These are phyloP conservation scores for Rissa tridactyla DNA, from an alignment of 2,113 vertebrate species.

Conservation along the genomic window DNA sequence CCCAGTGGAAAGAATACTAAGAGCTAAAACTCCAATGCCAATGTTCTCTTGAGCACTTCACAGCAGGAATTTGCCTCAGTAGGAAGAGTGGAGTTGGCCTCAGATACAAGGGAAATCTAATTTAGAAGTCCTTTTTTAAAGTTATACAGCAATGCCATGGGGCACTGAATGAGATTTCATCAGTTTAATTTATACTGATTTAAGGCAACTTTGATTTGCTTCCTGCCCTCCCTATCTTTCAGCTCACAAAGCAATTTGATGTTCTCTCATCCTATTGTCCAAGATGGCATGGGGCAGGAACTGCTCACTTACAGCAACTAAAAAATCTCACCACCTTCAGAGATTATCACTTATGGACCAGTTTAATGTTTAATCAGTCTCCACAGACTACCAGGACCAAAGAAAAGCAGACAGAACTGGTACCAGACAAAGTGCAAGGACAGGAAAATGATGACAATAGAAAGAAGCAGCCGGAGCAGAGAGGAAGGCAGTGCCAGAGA, in stretches of 20 bases:
- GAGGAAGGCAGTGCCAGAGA: background rate
- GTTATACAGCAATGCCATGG: background rate
- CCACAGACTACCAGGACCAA: background rate
- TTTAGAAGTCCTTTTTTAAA: background rate
- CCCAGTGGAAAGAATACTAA: background rate
- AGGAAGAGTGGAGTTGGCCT: background rate
- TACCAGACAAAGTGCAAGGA: background rate
- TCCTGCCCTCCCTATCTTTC: background rate
- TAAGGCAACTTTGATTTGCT: background rate
- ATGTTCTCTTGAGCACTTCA: background rate
- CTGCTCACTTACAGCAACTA: background rate
- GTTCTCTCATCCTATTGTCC: background rate
- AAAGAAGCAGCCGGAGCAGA: slow-evolving; percentile 14
- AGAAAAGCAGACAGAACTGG: background rate
- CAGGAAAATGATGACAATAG: background rate
- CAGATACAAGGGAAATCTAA: background rate
- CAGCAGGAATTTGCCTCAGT: background rate
- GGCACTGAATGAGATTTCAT: background rate
- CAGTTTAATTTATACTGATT: background rate
- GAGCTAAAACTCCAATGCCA: background rate
- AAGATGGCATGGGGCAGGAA: background rate
- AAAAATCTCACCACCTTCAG: background rate
- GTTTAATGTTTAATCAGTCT: background rate
- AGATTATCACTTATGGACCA: background rate
- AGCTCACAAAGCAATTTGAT: background rate